Conservation (phyloP, 2,113 vertebrate genomes). For the Poeciliopsis retropinna region DNA sequence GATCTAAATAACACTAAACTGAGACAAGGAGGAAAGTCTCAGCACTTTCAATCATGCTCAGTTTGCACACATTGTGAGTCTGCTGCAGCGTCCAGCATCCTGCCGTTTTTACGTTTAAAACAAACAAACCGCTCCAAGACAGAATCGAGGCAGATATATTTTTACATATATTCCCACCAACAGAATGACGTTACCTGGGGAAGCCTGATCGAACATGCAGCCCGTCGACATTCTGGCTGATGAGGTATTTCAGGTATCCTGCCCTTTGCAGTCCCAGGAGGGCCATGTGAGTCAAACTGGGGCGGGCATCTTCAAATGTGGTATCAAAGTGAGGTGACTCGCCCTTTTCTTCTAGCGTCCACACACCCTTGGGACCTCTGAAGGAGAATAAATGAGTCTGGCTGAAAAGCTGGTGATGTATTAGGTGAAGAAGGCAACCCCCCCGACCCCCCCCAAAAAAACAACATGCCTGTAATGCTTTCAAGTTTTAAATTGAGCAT, state of each 20-base stretch:
- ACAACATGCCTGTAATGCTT: neutral
- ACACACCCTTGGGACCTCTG: constrained; percentile 96
- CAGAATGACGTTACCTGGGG: constrained; percentile 83
- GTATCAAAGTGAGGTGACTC: constrained; percentile 91
- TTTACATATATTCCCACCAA: neutral
- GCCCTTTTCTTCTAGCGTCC: constrained; percentile 94
- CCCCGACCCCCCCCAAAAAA: no score
- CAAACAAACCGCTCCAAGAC: no score
- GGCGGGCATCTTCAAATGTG: constrained; percentile 92
- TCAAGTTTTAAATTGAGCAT: no score
- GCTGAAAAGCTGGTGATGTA: neutral
- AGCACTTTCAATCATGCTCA: no score
- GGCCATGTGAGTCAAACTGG: constrained; percentile 93
- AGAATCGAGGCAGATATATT: no score
- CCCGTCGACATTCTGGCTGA: constrained; percentile 98
- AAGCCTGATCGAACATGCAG: constrained; percentile 95
- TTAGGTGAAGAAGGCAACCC: neutral
- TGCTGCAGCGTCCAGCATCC: no score
- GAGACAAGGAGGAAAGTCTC: no score
- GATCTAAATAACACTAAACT: no score
- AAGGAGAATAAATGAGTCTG: constrained; percentile 7
- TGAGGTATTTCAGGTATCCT: constrained; percentile 89
- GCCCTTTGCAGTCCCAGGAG: constrained; percentile 89
- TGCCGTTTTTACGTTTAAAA: no score
- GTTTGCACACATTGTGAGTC: no score